phyloP scores from a whole-genome alignment of 2,797 vertebrate species.

The Dallia pectoralis region DNA sequence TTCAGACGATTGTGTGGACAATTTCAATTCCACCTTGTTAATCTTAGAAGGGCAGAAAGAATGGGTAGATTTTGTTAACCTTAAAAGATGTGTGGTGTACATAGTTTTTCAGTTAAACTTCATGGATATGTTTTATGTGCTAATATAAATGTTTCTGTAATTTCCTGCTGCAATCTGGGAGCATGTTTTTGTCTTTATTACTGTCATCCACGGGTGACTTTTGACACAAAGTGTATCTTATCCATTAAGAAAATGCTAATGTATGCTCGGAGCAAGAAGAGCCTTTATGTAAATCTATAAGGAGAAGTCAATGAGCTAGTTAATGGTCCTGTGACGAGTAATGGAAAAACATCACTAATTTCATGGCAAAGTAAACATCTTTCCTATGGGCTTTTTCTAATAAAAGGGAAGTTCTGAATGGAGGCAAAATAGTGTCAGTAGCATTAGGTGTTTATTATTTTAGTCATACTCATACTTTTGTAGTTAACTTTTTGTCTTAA shows the following conservation, averaged over 20 bases:
- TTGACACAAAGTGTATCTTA: slow-evolving; percentile 39
- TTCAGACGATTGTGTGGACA: background rate
- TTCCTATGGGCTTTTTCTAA: slow-evolving; percentile 33
- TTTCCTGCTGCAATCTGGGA: background rate
- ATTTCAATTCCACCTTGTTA: background rate
- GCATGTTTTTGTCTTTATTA: slow-evolving; percentile 34
- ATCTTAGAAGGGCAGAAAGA: background rate
- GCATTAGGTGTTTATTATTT: background rate
- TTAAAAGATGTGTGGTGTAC: background rate
- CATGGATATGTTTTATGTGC: background rate
- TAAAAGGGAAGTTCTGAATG: background rate
- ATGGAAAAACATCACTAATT: slow-evolving; percentile 62
- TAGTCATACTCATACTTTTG: background rate
- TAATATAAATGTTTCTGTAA: background rate
- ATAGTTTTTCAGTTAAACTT: background rate
- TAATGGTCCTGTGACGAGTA: slow-evolving; percentile 63
- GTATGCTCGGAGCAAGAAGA: slow-evolving; percentile 45
- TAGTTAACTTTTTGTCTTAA: background rate
- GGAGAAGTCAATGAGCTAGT: slow-evolving; percentile 61
- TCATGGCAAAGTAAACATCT: slow-evolving; percentile 62
- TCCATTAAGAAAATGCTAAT: slow-evolving; percentile 48
- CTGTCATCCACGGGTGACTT: slow-evolving; percentile 40
- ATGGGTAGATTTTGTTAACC: background rate
- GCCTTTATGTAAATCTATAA: slow-evolving; percentile 51
- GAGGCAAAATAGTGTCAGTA: background rate